Percentiles rank a stretch among this genome's conserved stretches.
These are phyloP conservation scores for Bathynomus jamesi DNA, from an alignment of 1,140 invertebrate genomes.

Conservation along the genomic window DNA sequence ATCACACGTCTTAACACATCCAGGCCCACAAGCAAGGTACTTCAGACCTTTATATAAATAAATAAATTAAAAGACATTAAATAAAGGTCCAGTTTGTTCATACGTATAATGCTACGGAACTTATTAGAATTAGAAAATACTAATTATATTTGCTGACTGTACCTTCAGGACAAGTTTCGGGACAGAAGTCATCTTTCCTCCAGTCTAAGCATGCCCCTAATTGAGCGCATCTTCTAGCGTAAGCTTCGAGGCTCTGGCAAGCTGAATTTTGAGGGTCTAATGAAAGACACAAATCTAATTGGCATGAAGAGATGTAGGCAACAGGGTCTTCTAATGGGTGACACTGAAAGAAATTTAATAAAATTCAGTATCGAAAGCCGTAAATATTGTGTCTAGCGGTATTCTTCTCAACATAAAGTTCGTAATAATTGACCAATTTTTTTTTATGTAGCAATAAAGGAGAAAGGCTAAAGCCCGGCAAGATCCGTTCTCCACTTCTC, in stretches of 20 bases:
- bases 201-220: slow-evolving; percentile 62
- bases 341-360: slow-evolving; percentile 48
- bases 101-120: neutral
- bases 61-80: slow-evolving; percentile 9
- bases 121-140: slow-evolving; percentile 10
- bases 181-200: slow-evolving; percentile 56
- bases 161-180: slow-evolving; percentile 49
- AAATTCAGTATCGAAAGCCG: slow-evolving; percentile 34
- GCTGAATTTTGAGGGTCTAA: slow-evolving; percentile 42
- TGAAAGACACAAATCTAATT: slow-evolving; percentile 56
- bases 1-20: slow-evolving; percentile 64
- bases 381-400: no score
- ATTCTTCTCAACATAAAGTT: no score
- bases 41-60: slow-evolving; percentile 49
- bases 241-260: slow-evolving; percentile 60
- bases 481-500: no score
- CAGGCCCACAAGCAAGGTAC: slow-evolving; percentile 57
- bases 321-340: slow-evolving; percentile 60
- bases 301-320: slow-evolving; percentile 58
- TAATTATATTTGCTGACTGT: no score
- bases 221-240: slow-evolving; percentile 60
- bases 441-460: no score
- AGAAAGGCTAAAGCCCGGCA: no score
- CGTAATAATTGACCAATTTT: no score
- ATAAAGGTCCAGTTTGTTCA: no score